Conservation (phyloP, 2,888 invertebrate genomes). For the Plusia festucae region DNA sequence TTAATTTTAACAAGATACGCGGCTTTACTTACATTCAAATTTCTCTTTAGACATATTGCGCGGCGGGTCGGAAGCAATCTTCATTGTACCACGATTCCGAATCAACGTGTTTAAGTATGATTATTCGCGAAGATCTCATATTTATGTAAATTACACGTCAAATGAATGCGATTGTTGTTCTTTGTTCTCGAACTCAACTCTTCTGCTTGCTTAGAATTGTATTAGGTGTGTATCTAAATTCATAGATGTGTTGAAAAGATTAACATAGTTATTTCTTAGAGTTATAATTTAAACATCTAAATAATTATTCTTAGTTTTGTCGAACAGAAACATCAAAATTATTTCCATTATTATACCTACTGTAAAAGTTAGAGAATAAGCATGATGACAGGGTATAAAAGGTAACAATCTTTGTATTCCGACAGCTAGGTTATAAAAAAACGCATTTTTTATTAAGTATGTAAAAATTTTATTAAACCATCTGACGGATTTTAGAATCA, state of each 20-base stretch:
- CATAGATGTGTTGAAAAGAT: neutral
- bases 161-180: slow-evolving; percentile 79
- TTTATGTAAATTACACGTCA: slow-evolving; percentile 83
- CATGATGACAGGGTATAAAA: too few species aligned
- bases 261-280: neutral
- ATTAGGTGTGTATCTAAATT: slow-evolving; percentile 27
- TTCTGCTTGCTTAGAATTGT: slow-evolving; percentile 45
- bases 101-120: slow-evolving; percentile 81
- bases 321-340: too few species aligned
- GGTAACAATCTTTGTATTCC: too few species aligned
- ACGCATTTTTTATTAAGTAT: too few species aligned
- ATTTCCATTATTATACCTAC: too few species aligned
- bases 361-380: too few species aligned
- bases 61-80: slow-evolving; percentile 82
- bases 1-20: slow-evolving; percentile 86
- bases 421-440: too few species aligned
- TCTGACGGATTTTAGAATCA: too few species aligned
- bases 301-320: too few species aligned
- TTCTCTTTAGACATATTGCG: slow-evolving; percentile 69
- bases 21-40: slow-evolving; percentile 68
- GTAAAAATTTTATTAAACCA: too few species aligned
- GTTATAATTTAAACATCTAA: too few species aligned
- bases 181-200: slow-evolving; percentile 65
- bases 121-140: slow-evolving; percentile 84
- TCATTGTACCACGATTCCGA: slow-evolving; percentile 79